Conservation (phyloP, 2,797 vertebrate genomes). For the Phylloscopus collybita region DNA sequence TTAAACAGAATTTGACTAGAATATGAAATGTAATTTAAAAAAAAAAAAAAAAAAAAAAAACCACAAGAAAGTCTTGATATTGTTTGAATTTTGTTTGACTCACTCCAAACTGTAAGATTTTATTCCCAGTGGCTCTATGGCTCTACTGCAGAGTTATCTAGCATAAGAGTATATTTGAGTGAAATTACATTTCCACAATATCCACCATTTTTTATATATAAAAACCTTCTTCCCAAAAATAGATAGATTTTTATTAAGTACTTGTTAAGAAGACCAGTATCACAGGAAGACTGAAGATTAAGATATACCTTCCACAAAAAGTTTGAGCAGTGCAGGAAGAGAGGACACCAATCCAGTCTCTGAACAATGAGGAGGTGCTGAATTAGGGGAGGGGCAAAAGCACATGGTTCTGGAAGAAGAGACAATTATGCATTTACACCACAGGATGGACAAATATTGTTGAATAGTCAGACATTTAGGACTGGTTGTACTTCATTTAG, state of each 20-base stretch:
- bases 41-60: neutral
- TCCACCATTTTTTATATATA: neutral
- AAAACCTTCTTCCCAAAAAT: neutral
- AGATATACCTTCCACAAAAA: neutral
- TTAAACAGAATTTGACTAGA: neutral
- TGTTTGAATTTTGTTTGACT: neutral
- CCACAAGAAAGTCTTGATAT: neutral
- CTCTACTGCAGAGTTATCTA: neutral
- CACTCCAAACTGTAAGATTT: neutral
- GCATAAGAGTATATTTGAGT: neutral
- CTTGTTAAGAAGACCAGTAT: neutral
- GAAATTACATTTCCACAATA: neutral
- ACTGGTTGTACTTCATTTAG: neutral
- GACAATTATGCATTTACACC: neutral
- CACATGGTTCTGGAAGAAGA: neutral
- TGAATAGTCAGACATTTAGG: neutral
- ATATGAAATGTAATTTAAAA: neutral
- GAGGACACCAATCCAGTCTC: accelerated
- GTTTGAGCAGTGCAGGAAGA: neutral
- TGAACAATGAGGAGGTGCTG: neutral
- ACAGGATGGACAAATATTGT: neutral
- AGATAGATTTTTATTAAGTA: neutral
- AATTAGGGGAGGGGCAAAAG: neutral
- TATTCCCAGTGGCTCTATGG: neutral
- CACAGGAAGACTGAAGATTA: neutral